These are phyloP conservation scores for Syrrhaptes paradoxus DNA, from an alignment of 2,113 vertebrate genomes.

Conservation along the genomic window DNA sequence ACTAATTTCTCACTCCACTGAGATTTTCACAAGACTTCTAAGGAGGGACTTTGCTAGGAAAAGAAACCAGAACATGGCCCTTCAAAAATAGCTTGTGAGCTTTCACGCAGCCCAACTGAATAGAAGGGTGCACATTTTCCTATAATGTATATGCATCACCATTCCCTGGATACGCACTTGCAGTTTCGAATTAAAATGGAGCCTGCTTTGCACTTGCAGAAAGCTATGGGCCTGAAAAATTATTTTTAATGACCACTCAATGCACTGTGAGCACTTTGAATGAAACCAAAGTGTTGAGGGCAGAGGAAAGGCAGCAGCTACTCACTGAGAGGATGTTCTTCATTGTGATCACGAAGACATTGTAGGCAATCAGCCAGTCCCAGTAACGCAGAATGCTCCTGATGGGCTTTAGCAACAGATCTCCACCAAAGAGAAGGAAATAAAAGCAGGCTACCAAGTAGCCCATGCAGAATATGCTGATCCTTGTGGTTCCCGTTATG, in stretches of 20 bases:
- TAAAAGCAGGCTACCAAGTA: slow-evolving; percentile 99
- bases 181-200: not conserved
- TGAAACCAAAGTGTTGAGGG: not conserved
- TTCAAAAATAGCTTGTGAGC: not conserved
- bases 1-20: not conserved
- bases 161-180: not conserved
- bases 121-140: not conserved
- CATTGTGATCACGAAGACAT: slow-evolving; percentile 98
- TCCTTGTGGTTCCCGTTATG: slow-evolving; percentile 96
- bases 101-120: not conserved
- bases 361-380: slow-evolving; percentile 99
- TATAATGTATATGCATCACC: not conserved
- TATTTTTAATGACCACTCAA: slow-evolving; percentile 8
- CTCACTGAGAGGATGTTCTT: slow-evolving; percentile 96
- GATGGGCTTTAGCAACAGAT: slow-evolving; percentile 94
- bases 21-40: not conserved
- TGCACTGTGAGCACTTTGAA: not conserved
- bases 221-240: not conserved
- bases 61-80: not conserved
- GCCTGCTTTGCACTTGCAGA: not conserved
- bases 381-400: slow-evolving; percentile 94
- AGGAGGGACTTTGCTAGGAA: not conserved
- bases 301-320: not conserved
- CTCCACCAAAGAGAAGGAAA: slow-evolving; percentile 95
- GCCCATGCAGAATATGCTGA: slow-evolving; percentile 99